Conservation (phyloP, 2,113 vertebrate species). For the Eidolon helvum region DNA sequence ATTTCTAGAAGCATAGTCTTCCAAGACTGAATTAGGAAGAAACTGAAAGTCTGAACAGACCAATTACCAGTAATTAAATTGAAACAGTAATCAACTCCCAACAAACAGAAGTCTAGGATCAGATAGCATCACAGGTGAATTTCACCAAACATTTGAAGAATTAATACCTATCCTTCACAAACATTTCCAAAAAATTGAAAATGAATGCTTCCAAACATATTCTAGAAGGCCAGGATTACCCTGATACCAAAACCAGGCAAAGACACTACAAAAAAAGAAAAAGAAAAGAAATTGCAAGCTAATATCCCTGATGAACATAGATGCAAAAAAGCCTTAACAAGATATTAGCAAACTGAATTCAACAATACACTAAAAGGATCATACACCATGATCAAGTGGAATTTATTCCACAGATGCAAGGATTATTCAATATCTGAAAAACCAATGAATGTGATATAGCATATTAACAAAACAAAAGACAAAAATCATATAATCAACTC, state of each 20-base stretch:
- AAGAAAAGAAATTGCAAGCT: neutral
- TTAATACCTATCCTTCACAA: neutral
- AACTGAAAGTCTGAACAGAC: neutral
- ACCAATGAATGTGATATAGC: neutral
- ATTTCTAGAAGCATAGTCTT: neutral
- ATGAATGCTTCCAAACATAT: neutral
- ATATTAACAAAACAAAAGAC: neutral
- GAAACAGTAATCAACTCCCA: neutral
- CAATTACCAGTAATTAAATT: neutral
- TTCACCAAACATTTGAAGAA: neutral
- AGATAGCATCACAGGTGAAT: neutral
- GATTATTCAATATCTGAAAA: neutral
- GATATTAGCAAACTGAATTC: neutral
- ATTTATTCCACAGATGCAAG: neutral
- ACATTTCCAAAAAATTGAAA: neutral
- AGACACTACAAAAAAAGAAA: neutral
- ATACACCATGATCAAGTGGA: neutral
- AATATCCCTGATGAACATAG: neutral
- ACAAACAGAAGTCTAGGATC: neutral
- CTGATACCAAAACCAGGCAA: neutral
- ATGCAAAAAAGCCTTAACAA: too few relatives aligned
- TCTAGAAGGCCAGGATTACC: neutral
- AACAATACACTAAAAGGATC: neutral
- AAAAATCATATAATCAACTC: too few relatives aligned
- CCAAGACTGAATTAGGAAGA: neutral